phyloP scores from a whole-genome alignment of 37 sponge, comb jelly and placozoan species.

The Bolinopsis microptera region DNA sequence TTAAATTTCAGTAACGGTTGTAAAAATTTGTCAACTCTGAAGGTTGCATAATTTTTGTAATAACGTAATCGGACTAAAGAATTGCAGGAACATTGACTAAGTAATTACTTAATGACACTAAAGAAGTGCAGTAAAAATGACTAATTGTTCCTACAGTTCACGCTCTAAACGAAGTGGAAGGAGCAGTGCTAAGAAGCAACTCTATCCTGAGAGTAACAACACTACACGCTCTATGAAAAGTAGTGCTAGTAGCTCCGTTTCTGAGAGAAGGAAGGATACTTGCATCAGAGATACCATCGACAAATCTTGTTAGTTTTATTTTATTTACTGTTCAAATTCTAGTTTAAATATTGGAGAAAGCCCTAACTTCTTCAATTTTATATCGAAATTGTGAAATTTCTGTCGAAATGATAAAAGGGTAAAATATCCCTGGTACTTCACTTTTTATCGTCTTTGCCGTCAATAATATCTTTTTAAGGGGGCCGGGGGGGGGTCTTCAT shows the following conservation, averaged over 20 bases:
- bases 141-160: neutral
- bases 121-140: too few relatives aligned
- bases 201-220: neutral
- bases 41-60: neutral
- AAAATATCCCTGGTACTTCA: too few relatives aligned
- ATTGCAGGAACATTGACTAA: too few relatives aligned
- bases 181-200: neutral
- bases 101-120: too few relatives aligned
- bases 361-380: too few relatives aligned
- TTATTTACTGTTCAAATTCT: too few relatives aligned
- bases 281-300: neutral
- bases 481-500: too few relatives aligned
- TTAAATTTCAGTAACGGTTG: neutral
- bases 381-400: too few relatives aligned
- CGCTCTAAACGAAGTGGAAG: neutral
- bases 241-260: constrained; percentile 20
- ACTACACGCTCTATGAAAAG: constrained; percentile 14
- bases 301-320: neutral
- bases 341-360: too few relatives aligned
- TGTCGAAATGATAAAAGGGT: too few relatives aligned
- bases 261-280: neutral
- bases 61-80: neutral
- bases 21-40: neutral
- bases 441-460: too few relatives aligned
- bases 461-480: too few relatives aligned